phyloP scores from a whole-genome alignment of 2,888 invertebrate genomes.

The Ethmia dodecea region DNA sequence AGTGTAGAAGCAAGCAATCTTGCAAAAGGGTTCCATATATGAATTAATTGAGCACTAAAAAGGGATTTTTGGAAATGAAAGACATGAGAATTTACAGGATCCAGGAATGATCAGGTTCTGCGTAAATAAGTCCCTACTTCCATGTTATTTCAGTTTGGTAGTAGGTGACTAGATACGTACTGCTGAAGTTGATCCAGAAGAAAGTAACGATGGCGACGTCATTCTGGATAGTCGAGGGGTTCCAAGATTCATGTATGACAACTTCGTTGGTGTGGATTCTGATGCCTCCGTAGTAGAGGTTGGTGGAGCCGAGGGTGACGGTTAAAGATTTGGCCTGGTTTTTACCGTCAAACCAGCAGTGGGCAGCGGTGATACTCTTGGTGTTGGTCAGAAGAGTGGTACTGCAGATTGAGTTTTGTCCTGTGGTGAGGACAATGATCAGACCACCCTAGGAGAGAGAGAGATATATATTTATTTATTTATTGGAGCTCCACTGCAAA shows the following conservation, averaged over 20 bases:
- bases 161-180: no score
- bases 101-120: no score
- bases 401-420: background rate
- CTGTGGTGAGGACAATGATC: background rate
- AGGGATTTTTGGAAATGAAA: no score
- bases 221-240: background rate
- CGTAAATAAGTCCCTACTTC: no score
- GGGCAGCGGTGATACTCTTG: background rate
- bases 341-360: background rate
- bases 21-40: no score
- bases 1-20: no score
- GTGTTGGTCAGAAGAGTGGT: background rate
- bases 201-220: conserved; percentile 1
- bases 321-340: no score
- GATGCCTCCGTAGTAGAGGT: conserved; percentile 1
- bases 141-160: no score
- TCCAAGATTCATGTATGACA: conserved; percentile 1
- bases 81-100: no score
- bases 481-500: no score
- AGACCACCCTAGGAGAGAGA: background rate
- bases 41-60: no score
- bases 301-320: conserved; percentile 3
- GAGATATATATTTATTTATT: no score
- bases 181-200: background rate
- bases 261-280: conserved; percentile 1